These are phyloP conservation scores for Microcebus lehilahytsara DNA, from an alignment of 2,113 vertebrate genomes.

Conservation along the genomic window DNA sequence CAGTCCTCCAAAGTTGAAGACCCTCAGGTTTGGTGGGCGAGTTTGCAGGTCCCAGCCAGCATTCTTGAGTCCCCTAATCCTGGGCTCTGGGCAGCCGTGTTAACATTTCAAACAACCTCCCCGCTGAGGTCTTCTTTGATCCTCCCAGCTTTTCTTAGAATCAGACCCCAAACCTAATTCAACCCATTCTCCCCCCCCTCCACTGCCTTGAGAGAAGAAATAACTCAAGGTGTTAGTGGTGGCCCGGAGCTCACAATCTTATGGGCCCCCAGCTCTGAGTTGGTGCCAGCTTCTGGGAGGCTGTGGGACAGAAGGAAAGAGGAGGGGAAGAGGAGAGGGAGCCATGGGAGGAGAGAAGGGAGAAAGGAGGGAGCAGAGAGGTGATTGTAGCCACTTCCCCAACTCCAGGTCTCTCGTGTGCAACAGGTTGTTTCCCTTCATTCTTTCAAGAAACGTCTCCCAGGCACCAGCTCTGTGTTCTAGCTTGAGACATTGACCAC, in stretches of 20 bases:
- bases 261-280: neutral
- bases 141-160: neutral
- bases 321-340: neutral
- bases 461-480: neutral
- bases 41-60: neutral
- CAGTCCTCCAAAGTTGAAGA: neutral
- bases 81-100: neutral
- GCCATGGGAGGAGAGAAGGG: neutral
- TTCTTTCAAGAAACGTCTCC: neutral
- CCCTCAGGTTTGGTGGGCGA: too few species aligned
- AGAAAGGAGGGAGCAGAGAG: neutral
- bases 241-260: neutral
- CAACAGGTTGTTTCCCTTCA: neutral
- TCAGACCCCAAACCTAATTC: neutral
- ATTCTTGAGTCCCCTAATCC: neutral
- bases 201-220: neutral
- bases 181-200: neutral
- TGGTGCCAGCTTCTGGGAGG: neutral
- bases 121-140: conserved; percentile 47
- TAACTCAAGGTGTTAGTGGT: neutral
- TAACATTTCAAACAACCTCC: conserved; percentile 50
- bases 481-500: neutral
- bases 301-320: neutral
- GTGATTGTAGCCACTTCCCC: neutral
- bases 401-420: neutral